A percentile compares a stretch with the other conserved stretches of the same genome.
Evolutionary conservation across 2,888 invertebrate genomes (phyloP).

Genomic region (Drosophila tanythrix): DNA sequence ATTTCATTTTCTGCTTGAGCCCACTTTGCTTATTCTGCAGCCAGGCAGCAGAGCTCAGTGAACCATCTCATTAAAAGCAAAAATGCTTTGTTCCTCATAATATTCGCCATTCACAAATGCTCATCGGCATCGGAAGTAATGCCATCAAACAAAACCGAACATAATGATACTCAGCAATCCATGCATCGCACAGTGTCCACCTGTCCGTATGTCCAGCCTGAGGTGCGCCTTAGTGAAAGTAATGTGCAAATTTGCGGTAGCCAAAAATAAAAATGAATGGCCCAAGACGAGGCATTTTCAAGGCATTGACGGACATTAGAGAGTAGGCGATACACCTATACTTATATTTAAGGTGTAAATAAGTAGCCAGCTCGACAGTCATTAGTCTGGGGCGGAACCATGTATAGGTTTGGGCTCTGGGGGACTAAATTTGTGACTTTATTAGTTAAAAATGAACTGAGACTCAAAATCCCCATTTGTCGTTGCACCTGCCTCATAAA

Average conservation of each 20-base stretch:
- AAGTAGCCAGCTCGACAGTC: conserved; percentile 53
- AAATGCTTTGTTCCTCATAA: neutral
- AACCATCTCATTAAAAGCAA: conserved; percentile 10
- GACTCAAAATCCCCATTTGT: conserved; percentile 52
- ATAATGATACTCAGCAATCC: conserved; percentile 27
- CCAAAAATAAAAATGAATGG: conserved; percentile 54
- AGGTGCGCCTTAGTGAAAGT: conserved; percentile 63
- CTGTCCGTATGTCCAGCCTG: conserved; percentile 4
- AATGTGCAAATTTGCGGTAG: conserved; percentile 42
- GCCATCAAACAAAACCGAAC: conserved; percentile 26
- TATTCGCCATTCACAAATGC: conserved; percentile 18
- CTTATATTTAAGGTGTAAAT: conserved; percentile 5
- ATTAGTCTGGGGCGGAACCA: conserved; percentile 43
- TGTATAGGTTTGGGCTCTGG: conserved; percentile 26
- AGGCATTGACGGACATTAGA: conserved; percentile 15
- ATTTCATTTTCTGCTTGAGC: conserved; percentile 9
- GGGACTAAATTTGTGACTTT: conserved; percentile 69
- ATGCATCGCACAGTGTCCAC: conserved; percentile 12
- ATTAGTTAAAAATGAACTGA: conserved; percentile 63
- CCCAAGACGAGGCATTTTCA: conserved; percentile 30
- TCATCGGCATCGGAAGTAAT: conserved; percentile 8
- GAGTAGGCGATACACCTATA: conserved; percentile 3
- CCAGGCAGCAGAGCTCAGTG: conserved; percentile 9
- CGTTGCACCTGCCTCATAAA: conserved; percentile 54
- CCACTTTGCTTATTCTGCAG: conserved; percentile 4